These are phyloP conservation scores for Potamilus streckersoni DNA, from an alignment of 1,140 invertebrate genomes.

Conservation along the genomic window DNA sequence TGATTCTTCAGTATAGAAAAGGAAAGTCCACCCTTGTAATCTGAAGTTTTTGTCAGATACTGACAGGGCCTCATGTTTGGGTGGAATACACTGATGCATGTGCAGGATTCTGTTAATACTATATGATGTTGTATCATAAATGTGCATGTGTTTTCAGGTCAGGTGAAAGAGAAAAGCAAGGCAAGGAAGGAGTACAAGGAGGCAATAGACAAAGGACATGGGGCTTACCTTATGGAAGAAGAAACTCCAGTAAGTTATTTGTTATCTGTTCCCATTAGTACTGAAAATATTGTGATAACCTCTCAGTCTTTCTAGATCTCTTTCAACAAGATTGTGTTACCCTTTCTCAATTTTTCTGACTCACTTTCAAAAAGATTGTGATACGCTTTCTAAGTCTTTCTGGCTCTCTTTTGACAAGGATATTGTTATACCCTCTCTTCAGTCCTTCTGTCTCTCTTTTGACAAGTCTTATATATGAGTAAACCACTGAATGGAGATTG, in stretches of 20 bases:
- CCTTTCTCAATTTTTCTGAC: not conserved
- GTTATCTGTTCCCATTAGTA: not conserved
- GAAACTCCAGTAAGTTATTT: slow-evolving; percentile 61
- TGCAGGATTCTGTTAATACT: too few species aligned
- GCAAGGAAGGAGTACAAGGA: slow-evolving; percentile 68
- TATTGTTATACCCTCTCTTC: too few species aligned
- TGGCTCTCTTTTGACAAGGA: not conserved
- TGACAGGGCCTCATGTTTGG: too few species aligned
- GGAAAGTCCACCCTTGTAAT: too few species aligned
- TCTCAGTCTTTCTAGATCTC: not conserved
- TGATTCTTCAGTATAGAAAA: too few species aligned
- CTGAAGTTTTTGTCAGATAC: too few species aligned
- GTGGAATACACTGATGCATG: too few species aligned
- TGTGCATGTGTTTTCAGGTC: slow-evolving; percentile 51
- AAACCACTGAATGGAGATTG: too few species aligned
- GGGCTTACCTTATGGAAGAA: slow-evolving; percentile 69
- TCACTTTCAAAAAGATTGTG: not conserved
- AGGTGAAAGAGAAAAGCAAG: slow-evolving; percentile 69
- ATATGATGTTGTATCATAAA: not conserved
- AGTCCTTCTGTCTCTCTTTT: not conserved
- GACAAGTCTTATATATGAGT: not conserved
- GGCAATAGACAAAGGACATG: slow-evolving; percentile 68
- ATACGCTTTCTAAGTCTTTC: not conserved
- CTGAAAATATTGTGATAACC: slow-evolving; percentile 5
- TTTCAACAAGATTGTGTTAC: not conserved